A percentile compares a stretch with the other conserved stretches of the same genome.
phyloP scores from a whole-genome alignment of 2,888 invertebrate species.

The Ophioninae sp. region DNA sequence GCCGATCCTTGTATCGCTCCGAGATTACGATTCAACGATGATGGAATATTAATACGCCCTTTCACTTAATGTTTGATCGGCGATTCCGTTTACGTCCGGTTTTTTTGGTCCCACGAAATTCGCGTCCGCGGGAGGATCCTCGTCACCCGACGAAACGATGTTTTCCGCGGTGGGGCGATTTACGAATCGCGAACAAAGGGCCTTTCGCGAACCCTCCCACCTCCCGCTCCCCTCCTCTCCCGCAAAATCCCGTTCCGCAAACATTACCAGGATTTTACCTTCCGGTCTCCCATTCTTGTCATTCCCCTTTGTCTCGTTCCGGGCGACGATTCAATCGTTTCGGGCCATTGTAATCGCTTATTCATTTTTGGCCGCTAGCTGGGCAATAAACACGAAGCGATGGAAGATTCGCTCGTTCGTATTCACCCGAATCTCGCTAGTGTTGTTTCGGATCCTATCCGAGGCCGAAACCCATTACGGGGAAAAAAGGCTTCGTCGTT shows the following conservation, averaged over 20 bases:
- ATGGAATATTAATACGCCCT: not conserved
- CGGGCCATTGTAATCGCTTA: not conserved
- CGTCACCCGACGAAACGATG: constrained; percentile 49
- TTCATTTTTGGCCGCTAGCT: not conserved
- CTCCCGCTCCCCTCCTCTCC: too few relatives aligned
- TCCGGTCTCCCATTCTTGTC: not conserved
- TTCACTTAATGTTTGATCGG: constrained; percentile 14
- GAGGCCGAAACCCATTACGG: constrained; percentile 55
- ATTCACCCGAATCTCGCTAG: constrained; percentile 11
- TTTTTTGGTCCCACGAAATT: too few relatives aligned
- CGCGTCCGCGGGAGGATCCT: constrained; percentile 41
- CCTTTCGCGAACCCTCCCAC: not conserved
- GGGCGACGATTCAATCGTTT: not conserved
- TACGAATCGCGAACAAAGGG: constrained; percentile 48
- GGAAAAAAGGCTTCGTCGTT: constrained; percentile 22
- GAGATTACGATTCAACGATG: constrained; percentile 28
- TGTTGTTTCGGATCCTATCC: constrained; percentile 29
- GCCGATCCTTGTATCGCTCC: not conserved
- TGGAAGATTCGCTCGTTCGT: constrained; percentile 39
- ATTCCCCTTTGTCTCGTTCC: not conserved
- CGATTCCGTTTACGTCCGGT: not conserved
- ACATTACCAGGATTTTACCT: constrained; percentile 13
- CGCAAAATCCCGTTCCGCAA: constrained; percentile 18
- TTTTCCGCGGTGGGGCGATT: constrained; percentile 40
- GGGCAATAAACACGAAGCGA: not conserved